Evolutionary conservation across 2,113 vertebrate species (phyloP).

Genomic region (Lagenorhynchus albirostris): DNA sequence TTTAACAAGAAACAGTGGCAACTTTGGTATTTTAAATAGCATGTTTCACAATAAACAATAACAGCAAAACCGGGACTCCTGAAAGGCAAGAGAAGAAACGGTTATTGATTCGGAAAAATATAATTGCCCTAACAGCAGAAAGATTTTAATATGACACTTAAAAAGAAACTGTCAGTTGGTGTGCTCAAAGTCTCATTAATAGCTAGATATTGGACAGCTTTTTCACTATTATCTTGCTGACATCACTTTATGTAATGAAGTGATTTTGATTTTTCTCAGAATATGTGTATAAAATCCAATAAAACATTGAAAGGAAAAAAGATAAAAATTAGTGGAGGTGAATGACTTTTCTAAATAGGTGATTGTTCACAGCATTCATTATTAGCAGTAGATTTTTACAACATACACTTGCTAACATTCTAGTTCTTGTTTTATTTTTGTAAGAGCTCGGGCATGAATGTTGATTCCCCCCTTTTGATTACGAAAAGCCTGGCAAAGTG

Average conservation of each 20-base stretch:
- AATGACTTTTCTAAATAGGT: conserved; percentile 41
- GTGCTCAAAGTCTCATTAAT: conserved; percentile 71
- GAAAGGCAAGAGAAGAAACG: conserved; percentile 61
- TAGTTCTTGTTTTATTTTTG: background rate
- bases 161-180: conserved; percentile 71
- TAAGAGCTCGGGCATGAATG: background rate
- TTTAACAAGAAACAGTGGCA: conserved; percentile 54
- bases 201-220: conserved; percentile 55
- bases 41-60: conserved; percentile 63
- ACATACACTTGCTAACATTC: background rate
- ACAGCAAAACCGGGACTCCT: conserved; percentile 29
- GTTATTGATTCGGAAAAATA: conserved; percentile 69
- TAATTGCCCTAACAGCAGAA: conserved; percentile 77
- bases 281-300: conserved; percentile 46
- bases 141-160: conserved; percentile 72
- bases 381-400: conserved; percentile 10
- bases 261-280: conserved; percentile 52
- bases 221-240: conserved; percentile 49
- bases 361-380: background rate
- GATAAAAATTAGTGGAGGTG: conserved; percentile 51
- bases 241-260: conserved; percentile 54
- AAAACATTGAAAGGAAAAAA: conserved; percentile 38
- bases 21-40: conserved; percentile 59
- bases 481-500: background rate
- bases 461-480: background rate